A percentile compares a stretch with the other conserved stretches of the same genome.
These are phyloP conservation scores for Dendrophyllia cribrosa DNA, from an alignment of 64 coral and sea anemone species.

Conservation along the genomic window DNA sequence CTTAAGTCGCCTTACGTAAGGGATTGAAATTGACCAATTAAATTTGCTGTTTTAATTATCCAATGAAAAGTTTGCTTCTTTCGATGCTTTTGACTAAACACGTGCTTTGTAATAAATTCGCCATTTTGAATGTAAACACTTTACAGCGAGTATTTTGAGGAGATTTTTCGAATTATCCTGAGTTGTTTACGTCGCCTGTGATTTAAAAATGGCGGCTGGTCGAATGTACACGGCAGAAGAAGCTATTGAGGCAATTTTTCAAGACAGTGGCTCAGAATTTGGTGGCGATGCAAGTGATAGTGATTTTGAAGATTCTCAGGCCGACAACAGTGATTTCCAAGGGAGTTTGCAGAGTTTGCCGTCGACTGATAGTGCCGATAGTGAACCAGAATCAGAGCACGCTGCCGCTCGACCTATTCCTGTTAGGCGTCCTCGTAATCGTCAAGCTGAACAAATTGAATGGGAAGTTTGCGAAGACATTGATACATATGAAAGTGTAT, in stretches of 20 bases:
- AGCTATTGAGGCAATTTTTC: not conserved
- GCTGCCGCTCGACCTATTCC: not conserved
- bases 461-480: not conserved
- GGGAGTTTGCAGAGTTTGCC: not conserved
- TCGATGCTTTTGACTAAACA: not conserved
- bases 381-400: not conserved
- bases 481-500: not conserved
- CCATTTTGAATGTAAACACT: too few species aligned
- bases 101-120: not conserved
- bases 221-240: not conserved
- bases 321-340: not conserved
- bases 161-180: not conserved
- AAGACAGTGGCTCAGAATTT: slow-evolving; percentile 9
- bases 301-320: slow-evolving; percentile 2
- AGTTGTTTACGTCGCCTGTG: not conserved
- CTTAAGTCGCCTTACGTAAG: too few species aligned
- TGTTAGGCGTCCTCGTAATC: not conserved
- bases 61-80: not conserved
- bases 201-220: slow-evolving; percentile 1
- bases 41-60: not conserved
- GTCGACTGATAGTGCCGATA: not conserved
- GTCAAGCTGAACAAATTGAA: not conserved
- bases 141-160: too few species aligned
- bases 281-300: not conserved
- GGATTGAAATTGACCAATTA: not conserved